Base-by-base conservation (phyloP, 2,797 vertebrate genomes). In the Enteromius viviparus region DNA sequence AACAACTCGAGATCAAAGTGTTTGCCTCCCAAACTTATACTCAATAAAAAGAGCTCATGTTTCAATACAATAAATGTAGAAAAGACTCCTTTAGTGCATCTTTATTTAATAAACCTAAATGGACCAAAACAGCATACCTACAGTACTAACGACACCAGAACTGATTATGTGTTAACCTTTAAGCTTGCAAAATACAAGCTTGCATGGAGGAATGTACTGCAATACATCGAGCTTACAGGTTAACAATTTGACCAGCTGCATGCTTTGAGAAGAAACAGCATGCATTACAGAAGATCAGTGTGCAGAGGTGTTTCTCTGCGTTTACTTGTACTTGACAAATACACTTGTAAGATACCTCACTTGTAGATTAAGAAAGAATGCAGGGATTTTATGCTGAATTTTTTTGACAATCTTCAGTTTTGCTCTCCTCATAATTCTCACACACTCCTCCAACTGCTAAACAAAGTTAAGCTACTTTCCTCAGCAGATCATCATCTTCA, bases 61-160 rank as follows among this genome's bases (percentile, higher is more conserved):
- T 82, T 82, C 47, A 66, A 65, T 42, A 7, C 14, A 1, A 37
- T 53, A 66, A 53, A 45, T 10, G 40, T 19, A 65, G 42, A 74
- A 12, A 15, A 26, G 45, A 51, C 51, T 45, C 4, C 6, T 37
- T 68, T 42, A 10, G 7, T 14, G 2, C 42, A n/a, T 76, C 32
- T 82, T 42, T 82, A 53, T 76, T 82, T 42, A 29, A 76, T 75
- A 58, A 66, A 82, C 55, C 11, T 34, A 15, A 82, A 74, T 11
- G 15, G 76, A 45, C 1, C 14, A 60, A 40, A 32, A 55, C 9
- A 40, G 23, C 49, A 66, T 65, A 23, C 17, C 15, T 29, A 14
- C 32, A n/a, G n/a, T n/a, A n/a, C n/a, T 6, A 23, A 68, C 7
- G 21, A 66, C 7, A 76, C 17, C 15, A 45, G 19, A 65, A 32